Conservation (phyloP, 2,113 vertebrate species). For the Taurulus bubalis region DNA sequence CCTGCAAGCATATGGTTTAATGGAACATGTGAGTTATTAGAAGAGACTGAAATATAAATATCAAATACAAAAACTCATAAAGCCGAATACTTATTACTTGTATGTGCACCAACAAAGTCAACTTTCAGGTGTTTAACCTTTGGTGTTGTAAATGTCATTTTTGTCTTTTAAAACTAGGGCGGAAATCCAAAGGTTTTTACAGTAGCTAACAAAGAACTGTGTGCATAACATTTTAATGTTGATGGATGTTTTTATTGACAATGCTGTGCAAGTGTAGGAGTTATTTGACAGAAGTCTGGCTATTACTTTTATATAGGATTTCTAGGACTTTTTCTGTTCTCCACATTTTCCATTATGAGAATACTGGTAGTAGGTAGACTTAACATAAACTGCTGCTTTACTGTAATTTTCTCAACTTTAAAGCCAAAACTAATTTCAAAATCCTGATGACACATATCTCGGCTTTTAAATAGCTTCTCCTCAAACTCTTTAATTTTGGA, state of each 20-base stretch:
- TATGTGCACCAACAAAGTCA: background rate
- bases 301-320: background rate
- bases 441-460: too few species aligned
- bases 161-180: background rate
- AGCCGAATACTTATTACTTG: background rate
- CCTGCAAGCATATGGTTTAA: background rate
- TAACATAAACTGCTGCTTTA: too few species aligned
- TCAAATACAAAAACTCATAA: background rate
- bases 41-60: slow-evolving; percentile 1
- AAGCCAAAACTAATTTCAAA: too few species aligned
- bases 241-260: background rate
- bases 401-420: too few species aligned
- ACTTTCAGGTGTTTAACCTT: background rate
- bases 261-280: background rate
- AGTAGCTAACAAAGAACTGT: background rate
- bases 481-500: background rate
- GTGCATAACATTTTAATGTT: background rate
- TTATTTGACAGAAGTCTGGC: background rate
- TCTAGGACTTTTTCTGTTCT: background rate
- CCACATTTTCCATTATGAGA: background rate
- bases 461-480: background rate
- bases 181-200: background rate
- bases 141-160: background rate
- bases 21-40: background rate
- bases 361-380: too few species aligned